Base-by-base conservation (phyloP, 2,888 invertebrate species). In the Leptinotarsa rubiginosa region DNA sequence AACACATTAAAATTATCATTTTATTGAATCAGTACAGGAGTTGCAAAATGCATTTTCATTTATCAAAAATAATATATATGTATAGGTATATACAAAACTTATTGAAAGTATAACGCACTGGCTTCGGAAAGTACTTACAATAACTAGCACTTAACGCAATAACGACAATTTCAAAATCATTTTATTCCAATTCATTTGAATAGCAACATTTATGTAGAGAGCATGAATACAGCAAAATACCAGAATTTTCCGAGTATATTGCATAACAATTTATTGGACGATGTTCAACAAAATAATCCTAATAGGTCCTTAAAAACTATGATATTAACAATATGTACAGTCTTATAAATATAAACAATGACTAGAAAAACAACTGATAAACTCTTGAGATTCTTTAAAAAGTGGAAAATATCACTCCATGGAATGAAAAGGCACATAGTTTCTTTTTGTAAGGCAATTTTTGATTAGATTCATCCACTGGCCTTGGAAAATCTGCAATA, bases 381-480 rank as follows among this genome's bases (percentile, higher is more conserved):
- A 86, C 83, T 85, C 82, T 79, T 75, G 78, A 79, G 79, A 79
- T 77, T 77, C 78, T 83, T 81, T 70, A 80, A 81, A 82, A 81
- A 82, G 78, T 79, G 79, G 79, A 80, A 83, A 83, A 84, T 86
- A 85, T 86, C 86, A 86, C 86, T 85, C 84, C 80, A 81, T 82
- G 85, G 85, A 85, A 84, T 85, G 84, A 81, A 75, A 86, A 87
- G 87, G 87, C 87, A 86, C 86, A 84, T 82, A 79, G 78, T 82
- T 83, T 79, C 74, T 75, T 73, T 73, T 70, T 80, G 75, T 75
- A 75, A 73, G 78, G 77, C 77, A 75, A 75, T 59, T 78, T 77
- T 78, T 81, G 78, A 79, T 79, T 78, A 80, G 77, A 79, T 72
- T 75, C 72, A 73, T 75, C 73, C 69, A 83, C 84, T 82, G 84